phyloP scores from a whole-genome alignment of 2,888 invertebrate genomes.

The Microdon myrmicae region DNA sequence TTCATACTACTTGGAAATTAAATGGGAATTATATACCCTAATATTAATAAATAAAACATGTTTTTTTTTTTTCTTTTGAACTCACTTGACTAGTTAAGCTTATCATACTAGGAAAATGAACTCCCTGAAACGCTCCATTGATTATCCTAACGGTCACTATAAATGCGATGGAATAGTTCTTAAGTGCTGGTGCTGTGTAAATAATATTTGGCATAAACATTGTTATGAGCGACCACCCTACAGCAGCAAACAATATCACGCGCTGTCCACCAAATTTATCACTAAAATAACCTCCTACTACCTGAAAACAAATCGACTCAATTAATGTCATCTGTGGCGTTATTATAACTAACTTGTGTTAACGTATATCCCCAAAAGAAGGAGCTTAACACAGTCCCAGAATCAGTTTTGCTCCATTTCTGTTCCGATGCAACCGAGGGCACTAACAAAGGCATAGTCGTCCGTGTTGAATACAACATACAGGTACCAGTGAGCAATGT shows the following conservation, averaged over 20 bases:
- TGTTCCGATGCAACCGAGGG: conserved; percentile 73
- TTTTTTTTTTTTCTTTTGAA: not conserved
- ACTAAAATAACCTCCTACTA: conserved; percentile 70
- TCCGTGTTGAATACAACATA: conserved; percentile 74
- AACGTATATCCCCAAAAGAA: conserved; percentile 81
- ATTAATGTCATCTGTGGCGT: no score
- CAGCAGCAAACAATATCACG: conserved; percentile 72
- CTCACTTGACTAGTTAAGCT: conserved; percentile 72
- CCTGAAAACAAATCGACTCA: conserved; percentile 54
- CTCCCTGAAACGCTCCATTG: conserved; percentile 75
- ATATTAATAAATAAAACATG: not conserved
- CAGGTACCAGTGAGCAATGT: conserved; percentile 73
- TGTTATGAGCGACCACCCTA: conserved; percentile 71
- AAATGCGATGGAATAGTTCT: conserved; percentile 68
- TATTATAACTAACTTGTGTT: conserved; percentile 68
- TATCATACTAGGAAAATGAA: conserved; percentile 78
- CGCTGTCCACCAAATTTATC: conserved; percentile 74
- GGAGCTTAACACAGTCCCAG: conserved; percentile 76
- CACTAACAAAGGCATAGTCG: conserved; percentile 74
- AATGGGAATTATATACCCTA: no score
- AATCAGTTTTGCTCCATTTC: conserved; percentile 76
- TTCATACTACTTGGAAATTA: no score
- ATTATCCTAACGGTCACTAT: conserved; percentile 72
- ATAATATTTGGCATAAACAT: conserved; percentile 71
- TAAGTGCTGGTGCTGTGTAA: conserved; percentile 62